A percentile compares a stretch with the other conserved stretches of the same genome.
Conservation (phyloP, 2,113 vertebrate species). For the Athene noctua region DNA sequence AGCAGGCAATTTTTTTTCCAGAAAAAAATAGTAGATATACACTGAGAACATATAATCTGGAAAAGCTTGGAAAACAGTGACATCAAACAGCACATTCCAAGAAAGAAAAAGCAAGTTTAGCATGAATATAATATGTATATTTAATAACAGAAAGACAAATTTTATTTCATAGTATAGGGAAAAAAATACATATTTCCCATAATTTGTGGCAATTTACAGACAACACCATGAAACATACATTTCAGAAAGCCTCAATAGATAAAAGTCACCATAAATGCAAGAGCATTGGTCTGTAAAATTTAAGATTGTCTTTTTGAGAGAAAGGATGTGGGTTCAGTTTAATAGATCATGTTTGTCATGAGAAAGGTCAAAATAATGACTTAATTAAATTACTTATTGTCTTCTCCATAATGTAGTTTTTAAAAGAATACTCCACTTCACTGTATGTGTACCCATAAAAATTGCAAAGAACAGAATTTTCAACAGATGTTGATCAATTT, state of each 20-base stretch:
- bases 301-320: neutral
- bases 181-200: neutral
- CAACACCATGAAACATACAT: neutral
- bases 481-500: neutral
- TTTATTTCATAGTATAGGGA: neutral
- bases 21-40: neutral
- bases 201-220: neutral
- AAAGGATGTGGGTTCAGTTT: neutral
- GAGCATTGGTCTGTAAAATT: neutral
- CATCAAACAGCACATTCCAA: neutral
- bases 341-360: neutral
- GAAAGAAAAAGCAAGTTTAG: neutral
- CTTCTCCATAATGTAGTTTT: neutral
- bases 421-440: neutral
- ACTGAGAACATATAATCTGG: neutral
- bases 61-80: neutral
- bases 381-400: neutral
- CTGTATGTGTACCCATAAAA: neutral
- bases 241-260: neutral
- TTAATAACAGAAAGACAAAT: neutral
- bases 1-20: neutral
- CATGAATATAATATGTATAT: neutral
- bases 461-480: neutral
- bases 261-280: neutral
- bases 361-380: neutral